Percentiles rank a stretch among this genome's conserved stretches.
Conservation (phyloP, 2,888 invertebrate genomes). For the Saturnia japonica region DNA sequence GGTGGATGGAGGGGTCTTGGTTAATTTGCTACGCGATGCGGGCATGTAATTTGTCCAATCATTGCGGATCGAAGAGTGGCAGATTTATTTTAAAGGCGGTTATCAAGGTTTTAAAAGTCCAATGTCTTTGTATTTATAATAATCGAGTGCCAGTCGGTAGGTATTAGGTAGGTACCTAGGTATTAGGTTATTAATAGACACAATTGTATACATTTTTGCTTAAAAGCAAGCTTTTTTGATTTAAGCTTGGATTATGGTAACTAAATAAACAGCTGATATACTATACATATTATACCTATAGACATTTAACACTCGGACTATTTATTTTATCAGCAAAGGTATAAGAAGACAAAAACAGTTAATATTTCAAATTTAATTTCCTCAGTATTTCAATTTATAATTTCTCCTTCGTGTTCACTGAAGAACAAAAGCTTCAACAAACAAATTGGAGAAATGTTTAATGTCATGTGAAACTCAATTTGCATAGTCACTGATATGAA, state of each 20-base stretch:
- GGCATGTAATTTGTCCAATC: slow-evolving; percentile 52
- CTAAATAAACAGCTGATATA: too few species aligned
- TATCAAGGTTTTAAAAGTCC: slow-evolving; percentile 19
- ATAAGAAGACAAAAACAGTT: background rate
- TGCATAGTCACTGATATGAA: slow-evolving; percentile 1
- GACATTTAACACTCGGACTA: background rate
- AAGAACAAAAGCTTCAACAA: slow-evolving; percentile 4
- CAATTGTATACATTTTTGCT: too few species aligned
- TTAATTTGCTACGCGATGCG: slow-evolving; percentile 29
- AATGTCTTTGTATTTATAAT: slow-evolving; percentile 5
- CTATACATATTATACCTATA: too few species aligned
- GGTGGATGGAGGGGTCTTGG: slow-evolving; percentile 25
- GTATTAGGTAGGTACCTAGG: too few species aligned
- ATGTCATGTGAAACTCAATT: slow-evolving; percentile 5
- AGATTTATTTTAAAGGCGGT: slow-evolving; percentile 49
- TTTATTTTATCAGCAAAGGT: background rate
- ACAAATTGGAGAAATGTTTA: slow-evolving; percentile 10
- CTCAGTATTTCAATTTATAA: background rate
- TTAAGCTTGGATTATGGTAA: too few species aligned
- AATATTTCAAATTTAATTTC: background rate
- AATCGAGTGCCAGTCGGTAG: background rate
- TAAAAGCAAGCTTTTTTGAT: too few species aligned
- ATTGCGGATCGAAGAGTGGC: slow-evolving; percentile 47
- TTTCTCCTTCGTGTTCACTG: slow-evolving; percentile 9
- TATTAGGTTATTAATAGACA: too few species aligned